Conservation (phyloP, 2,113 vertebrate genomes). For the Pseudorhombus dupliciocellatus region DNA sequence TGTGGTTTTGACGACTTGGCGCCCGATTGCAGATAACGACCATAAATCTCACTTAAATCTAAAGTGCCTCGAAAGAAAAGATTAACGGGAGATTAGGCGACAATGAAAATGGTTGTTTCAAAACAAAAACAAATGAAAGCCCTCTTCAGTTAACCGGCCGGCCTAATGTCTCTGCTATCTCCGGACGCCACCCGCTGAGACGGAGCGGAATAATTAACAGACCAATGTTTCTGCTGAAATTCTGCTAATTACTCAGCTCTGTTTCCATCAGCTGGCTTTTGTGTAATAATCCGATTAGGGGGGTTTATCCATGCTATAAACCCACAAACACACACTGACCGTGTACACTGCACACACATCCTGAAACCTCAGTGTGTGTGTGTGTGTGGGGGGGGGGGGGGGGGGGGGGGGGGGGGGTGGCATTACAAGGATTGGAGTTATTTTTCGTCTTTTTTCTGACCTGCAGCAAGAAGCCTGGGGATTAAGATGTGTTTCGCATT, state of each 20-base stretch:
- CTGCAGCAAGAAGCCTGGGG: neutral
- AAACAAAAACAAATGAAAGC: neutral
- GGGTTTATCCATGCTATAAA: slow-evolving; percentile 31
- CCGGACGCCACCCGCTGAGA: slow-evolving; percentile 17
- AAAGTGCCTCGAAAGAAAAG: neutral
- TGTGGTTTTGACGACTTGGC: neutral
- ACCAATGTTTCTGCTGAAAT: slow-evolving; percentile 38
- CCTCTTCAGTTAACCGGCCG: neutral
- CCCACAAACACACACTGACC: slow-evolving; percentile 30
- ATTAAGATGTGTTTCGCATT: too few species aligned
- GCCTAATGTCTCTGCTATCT: neutral
- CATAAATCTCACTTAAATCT: neutral
- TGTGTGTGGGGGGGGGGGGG: too few species aligned
- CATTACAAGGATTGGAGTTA: slow-evolving; percentile 55
- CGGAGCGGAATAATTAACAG: slow-evolving; percentile 33
- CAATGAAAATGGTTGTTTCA: neutral
- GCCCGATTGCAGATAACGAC: neutral
- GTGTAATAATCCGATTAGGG: slow-evolving; percentile 62
- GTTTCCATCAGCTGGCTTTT: slow-evolving; percentile 48
- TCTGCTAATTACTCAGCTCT: slow-evolving; percentile 64
- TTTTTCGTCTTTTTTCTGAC: neutral
- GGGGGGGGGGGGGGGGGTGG: slow-evolving; percentile 36
- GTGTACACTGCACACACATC: neutral
- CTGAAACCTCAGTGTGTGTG: too few species aligned
- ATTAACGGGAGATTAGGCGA: neutral